Evolutionary conservation across 2,888 invertebrate genomes (phyloP).

Genomic region (Heteropelma amictum): DNA sequence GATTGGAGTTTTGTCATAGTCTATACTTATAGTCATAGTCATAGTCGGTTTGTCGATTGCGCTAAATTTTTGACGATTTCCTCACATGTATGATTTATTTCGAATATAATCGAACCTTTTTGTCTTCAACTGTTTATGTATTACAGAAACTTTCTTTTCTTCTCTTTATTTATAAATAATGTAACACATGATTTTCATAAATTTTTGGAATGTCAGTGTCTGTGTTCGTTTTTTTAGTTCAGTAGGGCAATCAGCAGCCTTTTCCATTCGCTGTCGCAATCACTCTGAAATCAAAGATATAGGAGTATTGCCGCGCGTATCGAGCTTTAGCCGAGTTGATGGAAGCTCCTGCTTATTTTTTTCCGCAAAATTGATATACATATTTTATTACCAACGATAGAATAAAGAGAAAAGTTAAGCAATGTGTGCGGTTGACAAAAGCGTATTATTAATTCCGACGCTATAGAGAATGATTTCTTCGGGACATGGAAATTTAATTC

Average conservation of each 20-base stretch:
- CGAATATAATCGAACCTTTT: background rate
- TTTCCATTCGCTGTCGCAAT: constrained; percentile 72
- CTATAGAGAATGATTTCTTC: constrained; percentile 16
- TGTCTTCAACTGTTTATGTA: background rate
- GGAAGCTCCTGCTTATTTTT: background rate
- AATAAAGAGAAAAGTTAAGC: constrained; percentile 27
- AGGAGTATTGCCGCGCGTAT: constrained; percentile 37
- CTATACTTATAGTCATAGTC: no score
- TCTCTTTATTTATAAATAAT: background rate
- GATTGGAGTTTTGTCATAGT: no score
- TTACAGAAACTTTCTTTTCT: background rate
- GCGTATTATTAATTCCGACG: constrained; percentile 44
- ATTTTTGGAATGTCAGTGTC: constrained; percentile 43
- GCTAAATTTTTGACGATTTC: no score
- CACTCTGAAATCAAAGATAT: constrained; percentile 71
- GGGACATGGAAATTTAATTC: constrained; percentile 65
- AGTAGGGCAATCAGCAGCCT: constrained; percentile 74
- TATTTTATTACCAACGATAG: constrained; percentile 25
- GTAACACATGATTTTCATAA: constrained; percentile 11
- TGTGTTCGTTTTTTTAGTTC: constrained; percentile 61
- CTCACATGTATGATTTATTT: background rate
- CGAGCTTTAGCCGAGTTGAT: background rate
- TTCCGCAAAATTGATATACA: constrained; percentile 23
- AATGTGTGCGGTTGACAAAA: constrained; percentile 44
- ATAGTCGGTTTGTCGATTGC: no score